Evolutionary conservation across 2,113 vertebrate genomes (phyloP).

Genomic region (Nothobranchius kuhntae): DNA sequence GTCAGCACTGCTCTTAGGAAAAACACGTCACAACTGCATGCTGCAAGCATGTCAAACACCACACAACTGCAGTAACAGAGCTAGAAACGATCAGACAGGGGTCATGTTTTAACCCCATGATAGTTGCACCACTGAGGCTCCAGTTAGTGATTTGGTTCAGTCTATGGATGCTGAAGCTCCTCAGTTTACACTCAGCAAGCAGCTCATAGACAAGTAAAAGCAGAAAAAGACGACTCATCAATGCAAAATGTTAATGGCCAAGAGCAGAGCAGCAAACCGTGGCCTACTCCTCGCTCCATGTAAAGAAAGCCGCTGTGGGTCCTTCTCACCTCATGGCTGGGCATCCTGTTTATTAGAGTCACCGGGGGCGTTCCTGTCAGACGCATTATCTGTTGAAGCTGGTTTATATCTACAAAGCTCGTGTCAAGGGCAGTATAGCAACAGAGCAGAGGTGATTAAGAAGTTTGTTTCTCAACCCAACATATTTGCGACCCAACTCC

Average conservation of each 20-base stretch:
- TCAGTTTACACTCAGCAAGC: neutral
- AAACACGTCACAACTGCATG: neutral
- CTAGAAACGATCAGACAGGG: neutral
- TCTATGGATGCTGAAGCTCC: neutral
- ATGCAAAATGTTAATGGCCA: neutral
- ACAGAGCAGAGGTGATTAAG: slow-evolving; percentile 71
- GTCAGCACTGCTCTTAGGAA: neutral
- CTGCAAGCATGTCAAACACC: slow-evolving; percentile 36
- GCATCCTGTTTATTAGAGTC: slow-evolving; percentile 99
- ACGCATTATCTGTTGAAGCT: slow-evolving; percentile 99
- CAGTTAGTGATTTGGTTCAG: neutral
- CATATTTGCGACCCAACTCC: neutral
- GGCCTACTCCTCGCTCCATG: neutral
- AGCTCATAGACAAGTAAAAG: no score
- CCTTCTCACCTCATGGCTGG: slow-evolving; percentile 97
- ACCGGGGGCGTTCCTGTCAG: slow-evolving; percentile 98
- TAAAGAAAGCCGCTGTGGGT: slow-evolving; percentile 20
- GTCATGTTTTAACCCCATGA: no score
- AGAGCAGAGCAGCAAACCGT: neutral
- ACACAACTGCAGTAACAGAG: slow-evolving; percentile 2
- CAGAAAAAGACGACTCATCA: neutral
- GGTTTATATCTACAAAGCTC: slow-evolving; percentile 99
- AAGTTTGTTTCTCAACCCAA: slow-evolving; percentile 51
- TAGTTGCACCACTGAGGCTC: neutral
- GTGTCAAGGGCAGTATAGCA: slow-evolving; percentile 93